These are phyloP conservation scores for Spongilla lacustris DNA, from an alignment of 37 sponge, comb jelly and placozoan species.

Conservation along the genomic window DNA sequence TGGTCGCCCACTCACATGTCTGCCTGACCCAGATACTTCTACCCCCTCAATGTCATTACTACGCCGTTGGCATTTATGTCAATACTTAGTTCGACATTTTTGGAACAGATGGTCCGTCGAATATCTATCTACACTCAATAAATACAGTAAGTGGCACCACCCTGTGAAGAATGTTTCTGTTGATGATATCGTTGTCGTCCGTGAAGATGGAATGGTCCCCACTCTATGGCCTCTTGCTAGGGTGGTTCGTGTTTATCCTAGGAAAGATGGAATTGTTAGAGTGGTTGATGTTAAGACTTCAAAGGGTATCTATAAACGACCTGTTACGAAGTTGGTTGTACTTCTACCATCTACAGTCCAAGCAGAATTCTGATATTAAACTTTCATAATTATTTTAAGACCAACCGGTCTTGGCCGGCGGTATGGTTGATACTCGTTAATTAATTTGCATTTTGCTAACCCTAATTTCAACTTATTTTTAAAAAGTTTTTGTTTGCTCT, in stretches of 20 bases:
- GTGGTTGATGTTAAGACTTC: conserved; percentile 7
- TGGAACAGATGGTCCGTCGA: conserved; percentile 30
- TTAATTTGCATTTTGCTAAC: too few relatives aligned
- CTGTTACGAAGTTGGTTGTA: conserved; percentile 31
- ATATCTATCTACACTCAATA: conserved; percentile 13
- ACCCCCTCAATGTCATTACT: conserved; percentile 15
- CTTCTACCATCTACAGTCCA: conserved; percentile 8
- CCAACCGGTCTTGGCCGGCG: too few relatives aligned
- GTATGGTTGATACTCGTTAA: too few relatives aligned
- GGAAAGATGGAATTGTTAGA: conserved; percentile 25
- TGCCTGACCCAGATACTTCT: conserved; percentile 16
- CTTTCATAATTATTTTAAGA: too few relatives aligned
- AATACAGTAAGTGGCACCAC: conserved; percentile 6
- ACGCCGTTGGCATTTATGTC: conserved; percentile 37
- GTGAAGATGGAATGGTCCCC: conserved; percentile 1
- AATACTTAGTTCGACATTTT: conserved; percentile 32
- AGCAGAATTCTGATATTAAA: too few relatives aligned
- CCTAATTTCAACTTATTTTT: too few relatives aligned
- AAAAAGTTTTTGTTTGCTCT: too few relatives aligned
- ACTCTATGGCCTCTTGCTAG: conserved; percentile 11
- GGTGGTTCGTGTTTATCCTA: background rate
- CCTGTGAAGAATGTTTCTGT: background rate
- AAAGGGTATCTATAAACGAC: conserved; percentile 16
- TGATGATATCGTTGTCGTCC: background rate
- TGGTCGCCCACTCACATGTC: conserved; percentile 17